These are phyloP conservation scores for Lepetodrilus schrolli DNA, from an alignment of 2,888 invertebrate genomes.

Conservation along the genomic window DNA sequence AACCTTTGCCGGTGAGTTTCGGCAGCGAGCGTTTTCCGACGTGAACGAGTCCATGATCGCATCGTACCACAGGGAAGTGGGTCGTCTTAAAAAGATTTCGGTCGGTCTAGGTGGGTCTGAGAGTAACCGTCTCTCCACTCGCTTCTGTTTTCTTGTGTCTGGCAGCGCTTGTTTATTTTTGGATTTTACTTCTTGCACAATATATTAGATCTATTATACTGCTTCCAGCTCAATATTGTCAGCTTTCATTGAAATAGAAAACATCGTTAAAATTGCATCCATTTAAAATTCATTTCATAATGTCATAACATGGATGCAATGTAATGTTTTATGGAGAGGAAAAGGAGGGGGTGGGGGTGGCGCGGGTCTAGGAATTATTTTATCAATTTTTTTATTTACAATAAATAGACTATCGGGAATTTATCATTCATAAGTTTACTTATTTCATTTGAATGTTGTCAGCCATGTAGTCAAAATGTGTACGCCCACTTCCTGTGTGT, in stretches of 20 bases:
- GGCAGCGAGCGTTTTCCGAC: slow-evolving; percentile 47
- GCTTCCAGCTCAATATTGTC: not conserved
- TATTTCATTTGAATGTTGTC: not conserved
- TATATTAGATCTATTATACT: not conserved
- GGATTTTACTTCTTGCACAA: no score
- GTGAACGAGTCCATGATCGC: slow-evolving; percentile 41
- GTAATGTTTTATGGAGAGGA: no score
- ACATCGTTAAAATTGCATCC: not conserved
- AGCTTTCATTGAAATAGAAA: not conserved
- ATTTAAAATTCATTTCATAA: no score
- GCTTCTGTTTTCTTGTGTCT: not conserved
- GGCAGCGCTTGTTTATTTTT: not conserved
- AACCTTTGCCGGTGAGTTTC: slow-evolving; percentile 58
- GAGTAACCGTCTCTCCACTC: not conserved
- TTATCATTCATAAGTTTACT: no score
- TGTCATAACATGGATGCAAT: no score
- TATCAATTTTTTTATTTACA: no score
- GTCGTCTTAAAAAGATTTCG: slow-evolving; percentile 42
- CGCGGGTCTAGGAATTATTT: no score
- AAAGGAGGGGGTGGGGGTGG: no score
- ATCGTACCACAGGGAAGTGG: slow-evolving; percentile 50
- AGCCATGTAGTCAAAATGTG: not conserved
- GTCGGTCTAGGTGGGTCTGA: slow-evolving; percentile 51
- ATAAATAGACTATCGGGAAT: no score
- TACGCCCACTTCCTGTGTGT: slow-evolving; percentile 19